Percentiles rank a stretch among this genome's conserved stretches.
Evolutionary conservation across 2,888 invertebrate genomes (phyloP).

Genomic region (Biston stratarius): DNA sequence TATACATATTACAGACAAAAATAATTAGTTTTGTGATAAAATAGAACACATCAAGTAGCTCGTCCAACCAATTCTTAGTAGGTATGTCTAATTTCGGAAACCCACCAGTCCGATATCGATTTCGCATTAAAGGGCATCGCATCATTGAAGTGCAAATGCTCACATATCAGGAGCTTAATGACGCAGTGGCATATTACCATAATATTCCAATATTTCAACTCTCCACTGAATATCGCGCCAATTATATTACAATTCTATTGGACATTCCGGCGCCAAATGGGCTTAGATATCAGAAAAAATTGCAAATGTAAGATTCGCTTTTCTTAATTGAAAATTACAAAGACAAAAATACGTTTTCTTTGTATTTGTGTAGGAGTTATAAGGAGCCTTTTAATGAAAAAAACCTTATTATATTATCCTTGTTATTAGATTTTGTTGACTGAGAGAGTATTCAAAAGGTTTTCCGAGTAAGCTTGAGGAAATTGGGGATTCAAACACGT

Average conservation of each 20-base stretch:
- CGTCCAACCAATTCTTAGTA: not conserved
- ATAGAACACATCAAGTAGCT: not conserved
- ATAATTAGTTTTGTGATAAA: too few relatives aligned
- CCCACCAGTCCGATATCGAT: constrained; percentile 13
- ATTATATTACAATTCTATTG: constrained; percentile 44
- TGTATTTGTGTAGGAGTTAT: not conserved
- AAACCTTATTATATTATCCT: constrained; percentile 36
- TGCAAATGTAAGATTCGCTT: not conserved
- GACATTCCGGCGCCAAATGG: constrained; percentile 1
- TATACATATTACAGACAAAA: too few relatives aligned
- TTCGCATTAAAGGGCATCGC: constrained; percentile 17
- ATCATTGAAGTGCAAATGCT: constrained; percentile 24
- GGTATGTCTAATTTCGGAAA: not conserved
- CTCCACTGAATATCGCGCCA: constrained; percentile 33
- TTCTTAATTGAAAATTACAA: constrained; percentile 10
- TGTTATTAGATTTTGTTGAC: constrained; percentile 26
- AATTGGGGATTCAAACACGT: constrained; percentile 23
- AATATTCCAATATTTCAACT: constrained; percentile 55
- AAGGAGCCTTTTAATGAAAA: constrained; percentile 10
- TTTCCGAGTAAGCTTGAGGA: constrained; percentile 21
- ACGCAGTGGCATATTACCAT: constrained; percentile 47
- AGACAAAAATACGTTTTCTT: constrained; percentile 1
- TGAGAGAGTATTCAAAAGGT: constrained; percentile 12
- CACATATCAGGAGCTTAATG: constrained; percentile 26
- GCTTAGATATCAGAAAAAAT: constrained; percentile 7